Base-by-base conservation (phyloP, 2,113 vertebrate species). In the Phyllostomus hastatus region DNA sequence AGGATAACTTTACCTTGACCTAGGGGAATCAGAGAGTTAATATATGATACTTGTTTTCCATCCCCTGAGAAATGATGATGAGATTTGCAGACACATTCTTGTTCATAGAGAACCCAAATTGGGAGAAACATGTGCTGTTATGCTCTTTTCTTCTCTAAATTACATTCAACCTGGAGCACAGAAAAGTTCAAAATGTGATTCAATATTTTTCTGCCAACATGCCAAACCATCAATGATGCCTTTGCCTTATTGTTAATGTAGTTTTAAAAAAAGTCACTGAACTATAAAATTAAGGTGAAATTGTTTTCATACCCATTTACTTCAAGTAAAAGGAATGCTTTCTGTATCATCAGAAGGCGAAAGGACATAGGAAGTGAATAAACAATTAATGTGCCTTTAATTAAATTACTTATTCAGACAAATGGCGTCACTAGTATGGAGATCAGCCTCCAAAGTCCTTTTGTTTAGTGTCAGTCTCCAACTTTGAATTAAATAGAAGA, bases 51-150 rank as follows among this genome's bases (percentile, higher is more conserved):
- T 95, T 72, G 3, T 31, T 83, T 95, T 82, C 73, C 76, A 46
- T 80, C 59, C 17, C 16, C 66, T 17, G 86, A 95, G 82, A 93
- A 94, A 79, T 38, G 7, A 52, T 48, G 73, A 59, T 90, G 72
- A 90, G 70, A 57, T 93, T 91, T 94, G 57, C 82, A 91, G 86
- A 82, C 22, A 70, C 20, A 2, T 79, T 88, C 80, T 94, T 69
- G 41, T 52, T 54, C 24, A 59, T 67, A 31, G 43, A 24, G 11
- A 88, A 69, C 28, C 57, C 33, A 64, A 54, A 69, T 16, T 48
- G 64, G n/a, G 35, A 92, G 72, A 33, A 78, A 70, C 4, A 7
- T 57, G 81, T 76, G 75, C 26, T 70, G 0, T 75, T 38, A 12
- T 73, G 11, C 9, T 75, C 72, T 35, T 41, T 24, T 43, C 10